Evolutionary conservation across 2,113 vertebrate species (phyloP).

Genomic region (Oreochromis aureus): DNA sequence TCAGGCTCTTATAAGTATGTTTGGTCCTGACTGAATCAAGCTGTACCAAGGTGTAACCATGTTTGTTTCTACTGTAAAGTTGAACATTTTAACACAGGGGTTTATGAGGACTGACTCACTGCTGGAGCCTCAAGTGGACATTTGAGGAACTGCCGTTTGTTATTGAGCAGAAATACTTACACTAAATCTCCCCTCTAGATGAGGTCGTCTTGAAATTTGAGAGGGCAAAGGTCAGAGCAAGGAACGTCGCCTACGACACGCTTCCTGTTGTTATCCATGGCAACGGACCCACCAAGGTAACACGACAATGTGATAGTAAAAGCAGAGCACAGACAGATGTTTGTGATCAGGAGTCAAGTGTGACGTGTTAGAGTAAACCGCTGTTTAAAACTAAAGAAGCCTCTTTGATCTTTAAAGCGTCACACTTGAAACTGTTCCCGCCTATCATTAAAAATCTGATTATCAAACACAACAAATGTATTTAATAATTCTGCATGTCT

Average conservation of each 20-base stretch:
- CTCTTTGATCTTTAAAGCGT: background rate
- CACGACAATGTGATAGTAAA: background rate
- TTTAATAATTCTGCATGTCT: background rate
- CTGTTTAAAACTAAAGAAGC: background rate
- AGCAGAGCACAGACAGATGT: background rate
- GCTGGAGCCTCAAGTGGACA: background rate
- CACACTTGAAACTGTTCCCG: background rate
- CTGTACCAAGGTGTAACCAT: fast-evolving
- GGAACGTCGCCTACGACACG: conserved; percentile 59
- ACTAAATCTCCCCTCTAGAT: background rate
- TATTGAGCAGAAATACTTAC: background rate
- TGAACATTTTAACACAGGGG: background rate
- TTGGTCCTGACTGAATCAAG: background rate
- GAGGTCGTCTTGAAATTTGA: conserved; percentile 65
- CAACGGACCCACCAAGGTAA: conserved; percentile 63
- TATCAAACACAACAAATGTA: background rate
- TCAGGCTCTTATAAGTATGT: background rate
- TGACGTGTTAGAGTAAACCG: background rate
- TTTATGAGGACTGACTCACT: fast-evolving
- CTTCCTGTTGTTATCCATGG: conserved; percentile 61
- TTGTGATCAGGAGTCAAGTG: fast-evolving
- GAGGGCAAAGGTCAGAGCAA: conserved; percentile 47
- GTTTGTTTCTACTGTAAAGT: background rate
- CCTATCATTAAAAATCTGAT: background rate
- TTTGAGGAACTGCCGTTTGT: background rate